A percentile compares a stretch with the other conserved stretches of the same genome.
Conservation (phyloP, 1,140 invertebrate genomes). For the Drosophila gunungcola region DNA sequence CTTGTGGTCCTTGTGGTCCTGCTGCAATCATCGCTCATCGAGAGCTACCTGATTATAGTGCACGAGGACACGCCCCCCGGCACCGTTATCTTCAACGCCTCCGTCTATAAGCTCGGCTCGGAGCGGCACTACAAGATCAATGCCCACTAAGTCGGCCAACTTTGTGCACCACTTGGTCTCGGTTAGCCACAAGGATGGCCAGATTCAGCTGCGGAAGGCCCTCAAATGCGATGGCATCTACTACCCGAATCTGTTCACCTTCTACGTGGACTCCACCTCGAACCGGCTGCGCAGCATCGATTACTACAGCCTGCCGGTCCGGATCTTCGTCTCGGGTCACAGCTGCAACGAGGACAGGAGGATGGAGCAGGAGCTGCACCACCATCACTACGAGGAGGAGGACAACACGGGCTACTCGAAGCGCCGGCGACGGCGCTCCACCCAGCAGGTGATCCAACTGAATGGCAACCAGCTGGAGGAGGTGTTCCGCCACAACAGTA, state of each 20-base stretch:
- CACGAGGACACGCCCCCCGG: constrained; percentile 89
- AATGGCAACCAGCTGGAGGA: constrained; percentile 64
- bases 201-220: constrained; percentile 89
- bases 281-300: constrained; percentile 91
- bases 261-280: constrained; percentile 94
- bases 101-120: constrained; percentile 90
- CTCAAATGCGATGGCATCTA: constrained; percentile 92
- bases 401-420: constrained; percentile 78
- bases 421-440: constrained; percentile 57
- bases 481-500: constrained; percentile 64
- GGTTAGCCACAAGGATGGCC: constrained; percentile 90
- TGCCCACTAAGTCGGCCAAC: constrained; percentile 90
- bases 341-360: constrained; percentile 88
- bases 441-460: constrained; percentile 29
- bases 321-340: constrained; percentile 91
- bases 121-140: constrained; percentile 91
- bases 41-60: constrained; percentile 89
- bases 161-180: constrained; percentile 92
- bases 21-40: constrained; percentile 14
- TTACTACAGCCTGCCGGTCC: constrained; percentile 92
- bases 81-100: constrained; percentile 91
- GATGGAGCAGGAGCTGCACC: constrained; percentile 86
- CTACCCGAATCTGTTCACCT: constrained; percentile 93
- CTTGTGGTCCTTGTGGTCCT: constrained; percentile 39
- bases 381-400: constrained; percentile 85